Evolutionary conservation across 1,140 invertebrate species (phyloP).

Genomic region (Zophobas atratus): DNA sequence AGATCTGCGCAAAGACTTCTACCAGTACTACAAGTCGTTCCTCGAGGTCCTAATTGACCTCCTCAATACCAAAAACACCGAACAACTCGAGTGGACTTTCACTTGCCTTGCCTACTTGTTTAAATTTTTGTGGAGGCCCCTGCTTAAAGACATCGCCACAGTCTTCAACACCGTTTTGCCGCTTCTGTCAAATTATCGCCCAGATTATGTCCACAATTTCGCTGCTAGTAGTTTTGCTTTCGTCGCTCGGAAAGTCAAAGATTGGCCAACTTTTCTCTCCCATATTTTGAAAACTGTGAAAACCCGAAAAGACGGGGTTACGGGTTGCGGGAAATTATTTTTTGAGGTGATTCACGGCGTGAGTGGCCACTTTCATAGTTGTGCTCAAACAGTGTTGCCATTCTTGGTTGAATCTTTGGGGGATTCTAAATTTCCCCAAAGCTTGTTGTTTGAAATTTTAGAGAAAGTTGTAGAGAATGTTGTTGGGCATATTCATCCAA

Average conservation of each 20-base stretch:
- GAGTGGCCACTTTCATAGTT: constrained; percentile 86
- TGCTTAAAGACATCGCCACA: constrained; percentile 84
- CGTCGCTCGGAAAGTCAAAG: constrained; percentile 89
- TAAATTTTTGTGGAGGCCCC: constrained; percentile 87
- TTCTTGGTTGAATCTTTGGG: constrained; percentile 75
- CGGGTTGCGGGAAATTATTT: constrained; percentile 85
- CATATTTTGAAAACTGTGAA: constrained; percentile 79
- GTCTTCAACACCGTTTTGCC: constrained; percentile 84
- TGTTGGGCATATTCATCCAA: constrained; percentile 71
- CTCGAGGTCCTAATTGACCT: constrained; percentile 80
- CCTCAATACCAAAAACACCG: constrained; percentile 83
- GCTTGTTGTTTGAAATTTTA: constrained; percentile 76
- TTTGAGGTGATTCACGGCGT: constrained; percentile 90
- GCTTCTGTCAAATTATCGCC: constrained; percentile 79
- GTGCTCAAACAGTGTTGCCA: constrained; percentile 76
- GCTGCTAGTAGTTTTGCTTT: constrained; percentile 96
- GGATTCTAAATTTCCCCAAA: constrained; percentile 70
- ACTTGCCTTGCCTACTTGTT: constrained; percentile 90
- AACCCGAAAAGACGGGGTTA: constrained; percentile 72
- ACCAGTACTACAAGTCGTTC: constrained; percentile 83
- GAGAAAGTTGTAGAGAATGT: constrained; percentile 75
- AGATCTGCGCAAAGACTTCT: constrained; percentile 91
- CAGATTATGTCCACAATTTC: constrained; percentile 90
- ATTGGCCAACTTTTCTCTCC: constrained; percentile 82
- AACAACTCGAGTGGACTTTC: constrained; percentile 88